These are phyloP conservation scores for Ascidia mentula DNA, from an alignment of 23 tunicate genomes.

Conservation along the genomic window DNA sequence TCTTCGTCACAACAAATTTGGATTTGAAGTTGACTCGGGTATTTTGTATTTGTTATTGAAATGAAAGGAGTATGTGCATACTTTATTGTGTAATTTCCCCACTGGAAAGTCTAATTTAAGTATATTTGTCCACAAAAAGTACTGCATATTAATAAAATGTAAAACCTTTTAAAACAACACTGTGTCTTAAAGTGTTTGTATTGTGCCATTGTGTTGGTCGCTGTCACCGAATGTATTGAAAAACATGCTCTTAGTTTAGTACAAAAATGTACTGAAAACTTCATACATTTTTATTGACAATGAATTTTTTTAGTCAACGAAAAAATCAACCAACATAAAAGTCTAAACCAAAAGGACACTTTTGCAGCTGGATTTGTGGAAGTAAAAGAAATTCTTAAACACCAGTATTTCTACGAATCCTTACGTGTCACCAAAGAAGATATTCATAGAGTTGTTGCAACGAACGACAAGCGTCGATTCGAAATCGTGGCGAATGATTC, in stretches of 20 bases:
- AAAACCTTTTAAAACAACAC: neutral
- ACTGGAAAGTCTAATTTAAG: neutral
- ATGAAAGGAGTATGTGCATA: too few species aligned
- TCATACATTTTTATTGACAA: too few species aligned
- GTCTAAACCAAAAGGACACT: neutral
- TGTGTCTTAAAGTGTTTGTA: neutral
- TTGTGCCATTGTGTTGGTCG: too few species aligned
- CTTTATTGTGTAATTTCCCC: too few species aligned
- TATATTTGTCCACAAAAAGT: too few species aligned
- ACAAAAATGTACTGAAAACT: too few species aligned
- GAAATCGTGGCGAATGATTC: neutral
- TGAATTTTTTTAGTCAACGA: too few species aligned
- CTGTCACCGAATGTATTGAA: too few species aligned
- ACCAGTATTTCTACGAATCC: neutral
- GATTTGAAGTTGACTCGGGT: constrained; percentile 71
- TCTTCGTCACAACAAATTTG: constrained; percentile 69
- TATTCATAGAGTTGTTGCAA: neutral
- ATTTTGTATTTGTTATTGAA: neutral
- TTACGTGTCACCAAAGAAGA: neutral
- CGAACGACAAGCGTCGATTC: constrained; percentile 2
- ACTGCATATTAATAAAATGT: neutral
- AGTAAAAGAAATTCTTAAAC: neutral
- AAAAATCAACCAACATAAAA: neutral
- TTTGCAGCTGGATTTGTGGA: constrained; percentile 5
- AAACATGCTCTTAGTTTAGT: too few species aligned